Conservation (phyloP, 2,113 vertebrate species). For the Lasiurus cinereus region DNA sequence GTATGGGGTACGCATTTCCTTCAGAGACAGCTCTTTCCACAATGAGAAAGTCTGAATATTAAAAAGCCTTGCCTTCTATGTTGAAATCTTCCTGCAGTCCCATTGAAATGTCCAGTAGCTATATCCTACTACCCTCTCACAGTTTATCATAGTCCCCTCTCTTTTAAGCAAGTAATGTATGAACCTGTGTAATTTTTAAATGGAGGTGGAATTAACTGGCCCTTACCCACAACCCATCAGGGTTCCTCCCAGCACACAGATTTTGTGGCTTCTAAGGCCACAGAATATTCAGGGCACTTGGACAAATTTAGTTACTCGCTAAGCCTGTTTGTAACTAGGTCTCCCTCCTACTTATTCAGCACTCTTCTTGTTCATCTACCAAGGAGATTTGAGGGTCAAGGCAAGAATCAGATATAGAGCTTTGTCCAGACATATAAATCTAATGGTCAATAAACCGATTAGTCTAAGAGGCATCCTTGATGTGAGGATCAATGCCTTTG, state of each 20-base stretch:
- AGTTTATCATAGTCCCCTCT: background rate
- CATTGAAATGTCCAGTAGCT: conserved; percentile 22
- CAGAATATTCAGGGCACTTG: conserved; percentile 56
- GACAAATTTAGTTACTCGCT: conserved; percentile 58
- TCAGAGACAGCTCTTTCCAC: background rate
- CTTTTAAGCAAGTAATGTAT: conserved; percentile 38
- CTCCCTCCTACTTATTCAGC: conserved; percentile 29
- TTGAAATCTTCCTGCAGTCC: conserved; percentile 23
- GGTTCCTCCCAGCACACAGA: background rate
- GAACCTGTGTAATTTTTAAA: background rate
- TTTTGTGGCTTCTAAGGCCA: conserved; percentile 47
- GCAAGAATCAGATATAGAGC: conserved; percentile 56
- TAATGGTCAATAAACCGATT: conserved; percentile 71
- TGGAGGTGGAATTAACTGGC: background rate
- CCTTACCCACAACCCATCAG: background rate
- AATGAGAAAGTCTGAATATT: background rate
- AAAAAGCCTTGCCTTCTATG: conserved; percentile 9
- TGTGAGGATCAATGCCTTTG: conserved; percentile 61
- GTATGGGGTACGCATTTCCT: background rate
- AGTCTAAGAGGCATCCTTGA: conserved; percentile 70
- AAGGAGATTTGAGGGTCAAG: conserved; percentile 69
- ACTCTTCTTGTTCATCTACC: conserved; percentile 26
- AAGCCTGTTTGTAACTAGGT: conserved; percentile 64
- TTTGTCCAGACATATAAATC: conserved; percentile 63
- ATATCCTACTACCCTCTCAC: background rate